Evolutionary conservation across 2,888 invertebrate species (phyloP), one percentile per base, ranked within the genome.

Genomic region (Spodoptera littoralis): DNA sequence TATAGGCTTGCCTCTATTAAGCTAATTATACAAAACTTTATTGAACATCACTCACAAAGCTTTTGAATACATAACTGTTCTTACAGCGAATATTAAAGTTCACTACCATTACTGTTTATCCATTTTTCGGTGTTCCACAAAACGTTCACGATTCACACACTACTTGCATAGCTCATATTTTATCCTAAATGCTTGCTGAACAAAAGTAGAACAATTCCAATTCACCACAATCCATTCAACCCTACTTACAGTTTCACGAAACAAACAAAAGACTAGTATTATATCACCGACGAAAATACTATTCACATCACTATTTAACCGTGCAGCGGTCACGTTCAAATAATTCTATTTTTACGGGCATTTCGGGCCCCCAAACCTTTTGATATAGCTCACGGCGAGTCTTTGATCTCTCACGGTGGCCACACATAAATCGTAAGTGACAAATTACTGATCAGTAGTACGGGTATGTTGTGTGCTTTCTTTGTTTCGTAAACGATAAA

Each of bases 371-470:
- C 79, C 60, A 65, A 84, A 76, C 79, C 86, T 85, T 86, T 87
- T 87, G 86, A 88, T 88, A 85, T 84, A 73, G 81, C 77, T 76
- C 72, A 67, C 44, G 61, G 58, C 69, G 76, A 60, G 56, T 60
- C 88, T 92, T 93, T 93, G 92, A 93, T 92, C 92, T 87, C 57
- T 2, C 83, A 73, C 84, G 92, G 92, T 90, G 91, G 90, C 82
- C 89, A 65, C 51, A 80, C 74, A 80, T 91, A 88, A 90, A 90
- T 89, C 86, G 68, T 73, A 70, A 82, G 85, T 87, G 91, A 91
- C 92, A 91, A 90, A 91, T 90, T 84, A 81, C 83, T 80, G 80
- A 82, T 87, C 79, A 68, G 64, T 65, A 68, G 77, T 76, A 85
- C 55, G 63, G 72, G 58, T 61, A 60, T 75, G 56, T 70, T 76